These are phyloP conservation scores for Tapera naevia DNA, from an alignment of 2,797 vertebrate genomes.

Conservation along the genomic window DNA sequence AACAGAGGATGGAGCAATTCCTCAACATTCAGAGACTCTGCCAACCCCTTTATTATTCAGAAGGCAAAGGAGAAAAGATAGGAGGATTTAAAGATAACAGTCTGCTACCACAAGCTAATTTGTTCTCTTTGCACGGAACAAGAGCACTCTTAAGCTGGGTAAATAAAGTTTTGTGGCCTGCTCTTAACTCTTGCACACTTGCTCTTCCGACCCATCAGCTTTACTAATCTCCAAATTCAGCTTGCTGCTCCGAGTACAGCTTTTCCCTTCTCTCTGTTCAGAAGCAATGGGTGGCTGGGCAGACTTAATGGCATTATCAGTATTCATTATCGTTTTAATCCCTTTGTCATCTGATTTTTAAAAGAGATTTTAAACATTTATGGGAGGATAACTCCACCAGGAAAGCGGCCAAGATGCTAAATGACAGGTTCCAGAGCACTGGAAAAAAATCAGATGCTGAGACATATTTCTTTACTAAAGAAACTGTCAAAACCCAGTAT, in stretches of 20 bases:
- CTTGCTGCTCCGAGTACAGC: neutral
- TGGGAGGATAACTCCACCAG: neutral
- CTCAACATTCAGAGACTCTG: neutral
- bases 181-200: neutral
- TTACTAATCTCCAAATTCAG: neutral
- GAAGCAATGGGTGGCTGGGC: neutral
- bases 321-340: neutral
- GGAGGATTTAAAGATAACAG: neutral
- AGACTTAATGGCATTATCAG: neutral
- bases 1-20: neutral
- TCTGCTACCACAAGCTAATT: neutral
- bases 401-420: neutral
- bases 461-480: neutral
- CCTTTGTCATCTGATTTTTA: neutral
- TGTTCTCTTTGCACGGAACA: neutral
- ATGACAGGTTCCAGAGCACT: neutral
- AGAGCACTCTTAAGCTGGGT: neutral
- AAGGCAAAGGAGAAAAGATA: neutral
- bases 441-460: neutral
- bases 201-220: rapidly evolving
- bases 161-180: neutral
- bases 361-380: neutral
- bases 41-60: neutral
- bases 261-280: neutral
- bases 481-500: neutral